Evolutionary conservation across 2,113 vertebrate genomes (phyloP).

Genomic region (Fukomys damarensis): DNA sequence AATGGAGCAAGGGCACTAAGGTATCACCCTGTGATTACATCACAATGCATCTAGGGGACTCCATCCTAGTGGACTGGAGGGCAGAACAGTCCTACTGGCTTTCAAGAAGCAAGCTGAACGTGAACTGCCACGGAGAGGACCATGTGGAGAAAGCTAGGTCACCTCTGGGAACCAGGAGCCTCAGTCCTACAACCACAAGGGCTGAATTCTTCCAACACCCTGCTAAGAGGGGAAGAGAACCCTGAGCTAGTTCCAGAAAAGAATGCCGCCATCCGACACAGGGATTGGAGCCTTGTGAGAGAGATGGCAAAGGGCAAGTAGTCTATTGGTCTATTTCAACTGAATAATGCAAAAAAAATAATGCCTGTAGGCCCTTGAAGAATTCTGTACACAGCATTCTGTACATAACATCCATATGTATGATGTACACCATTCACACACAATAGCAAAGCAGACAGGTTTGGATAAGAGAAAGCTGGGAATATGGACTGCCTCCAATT

Average conservation of each 20-base stretch:
- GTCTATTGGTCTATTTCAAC: neutral
- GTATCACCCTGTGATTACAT: neutral
- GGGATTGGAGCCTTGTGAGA: neutral
- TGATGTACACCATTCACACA: neutral
- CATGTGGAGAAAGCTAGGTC: neutral
- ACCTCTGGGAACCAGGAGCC: neutral
- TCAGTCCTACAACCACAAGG: neutral
- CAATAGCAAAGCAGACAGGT: neutral
- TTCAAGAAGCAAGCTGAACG: neutral
- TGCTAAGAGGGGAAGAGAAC: neutral
- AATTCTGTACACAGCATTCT: neutral
- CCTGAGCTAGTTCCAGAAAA: neutral
- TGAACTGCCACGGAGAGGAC: neutral
- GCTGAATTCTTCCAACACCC: neutral
- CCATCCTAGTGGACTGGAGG: neutral
- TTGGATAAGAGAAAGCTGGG: neutral
- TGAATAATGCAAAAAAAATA: neutral
- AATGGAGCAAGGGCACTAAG: neutral
- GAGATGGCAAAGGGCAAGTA: neutral
- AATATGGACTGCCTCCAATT: neutral
- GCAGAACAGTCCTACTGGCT: neutral
- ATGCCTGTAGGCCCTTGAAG: neutral
- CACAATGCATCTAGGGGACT: neutral
- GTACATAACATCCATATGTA: neutral
- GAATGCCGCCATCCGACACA: neutral